A percentile compares a stretch with the other conserved stretches of the same genome.
Evolutionary conservation across 2,888 invertebrate genomes (phyloP).

Genomic region (Dryocosmus kuriphilus): DNA sequence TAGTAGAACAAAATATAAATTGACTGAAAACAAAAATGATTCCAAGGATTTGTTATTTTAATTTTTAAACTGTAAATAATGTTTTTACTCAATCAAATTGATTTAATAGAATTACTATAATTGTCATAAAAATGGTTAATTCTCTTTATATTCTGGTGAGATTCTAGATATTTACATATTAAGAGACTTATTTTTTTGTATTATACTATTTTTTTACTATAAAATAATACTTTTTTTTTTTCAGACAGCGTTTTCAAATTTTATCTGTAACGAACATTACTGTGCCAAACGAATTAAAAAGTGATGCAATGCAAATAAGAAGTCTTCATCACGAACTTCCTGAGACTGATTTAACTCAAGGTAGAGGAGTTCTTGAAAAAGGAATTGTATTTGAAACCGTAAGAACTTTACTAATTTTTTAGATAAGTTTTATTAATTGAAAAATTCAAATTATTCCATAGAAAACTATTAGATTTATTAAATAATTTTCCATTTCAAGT

Average conservation of each 20-base stretch:
- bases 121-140: too few relatives aligned
- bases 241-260: constrained; percentile 68
- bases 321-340: constrained; percentile 70
- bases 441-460: constrained; percentile 14
- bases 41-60: not conserved
- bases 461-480: too few relatives aligned
- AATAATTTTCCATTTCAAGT: not conserved
- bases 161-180: constrained; percentile 19
- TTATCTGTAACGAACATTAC: constrained; percentile 61
- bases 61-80: too few relatives aligned
- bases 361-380: constrained; percentile 68
- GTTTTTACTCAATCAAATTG: too few relatives aligned
- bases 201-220: not conserved
- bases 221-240: constrained; percentile 9
- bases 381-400: constrained; percentile 67
- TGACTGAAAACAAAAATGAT: not conserved
- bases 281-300: constrained; percentile 55
- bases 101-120: too few relatives aligned
- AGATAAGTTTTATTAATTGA: not conserved
- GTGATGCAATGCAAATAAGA: constrained; percentile 59
- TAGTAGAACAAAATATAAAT: not conserved
- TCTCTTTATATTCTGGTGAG: too few relatives aligned
- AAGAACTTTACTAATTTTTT: constrained; percentile 50
- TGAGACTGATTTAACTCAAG: constrained; percentile 71
- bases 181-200: not conserved